Evolutionary conservation across 2,888 invertebrate species (phyloP), one percentile per base, ranked within the genome.

Genomic region (Philhelius pedissequus): DNA sequence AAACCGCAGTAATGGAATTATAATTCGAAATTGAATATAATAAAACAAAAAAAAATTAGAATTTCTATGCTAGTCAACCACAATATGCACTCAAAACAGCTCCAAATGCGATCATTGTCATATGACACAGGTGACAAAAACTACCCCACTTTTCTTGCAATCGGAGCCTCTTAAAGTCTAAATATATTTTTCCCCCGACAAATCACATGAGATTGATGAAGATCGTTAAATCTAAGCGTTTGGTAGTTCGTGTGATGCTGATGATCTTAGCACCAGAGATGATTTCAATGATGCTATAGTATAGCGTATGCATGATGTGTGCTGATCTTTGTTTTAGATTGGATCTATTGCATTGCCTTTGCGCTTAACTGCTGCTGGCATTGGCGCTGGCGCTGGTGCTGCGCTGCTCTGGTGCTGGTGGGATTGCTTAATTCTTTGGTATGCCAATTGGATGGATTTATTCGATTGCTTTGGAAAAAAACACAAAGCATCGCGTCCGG

Each of bases 401-500:
- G n/a, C n/a, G n/a, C n/a, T n/a, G n/a, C n/a, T n/a, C n/a, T n/a
- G n/a, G n/a, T n/a, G 76, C 43, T 81, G 73, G 66, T 82, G 78
- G 73, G 35, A 30, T 82, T 82, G 77, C 82, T 62, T 45, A 78
- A 82, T 69, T 62, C 60, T 56, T 38, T 62, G 78, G 77, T 62
- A 82, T 82, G 77, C 77, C 82, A 78, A 78, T 82, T 68, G 54
- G 68, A 82, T 73, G 78, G 68, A 73, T 82, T 54, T 71, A 78
- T 82, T 68, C 20, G 62, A 78, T 73, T 52, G 70, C 27, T 71
- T 58, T 62, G 69, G 50, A 13, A 13, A 20, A 32, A 15, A 5
- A 70, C 43, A 32, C 56, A 58, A 58, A 82, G 68, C 58, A 75
- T 71, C 35, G 64, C 30, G 58, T 66, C 58, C 27, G 50, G 43